Evolutionary conservation across 1,140 invertebrate species (phyloP), one percentile per base, ranked within the genome.

Genomic region (Nixonia krombeini): DNA sequence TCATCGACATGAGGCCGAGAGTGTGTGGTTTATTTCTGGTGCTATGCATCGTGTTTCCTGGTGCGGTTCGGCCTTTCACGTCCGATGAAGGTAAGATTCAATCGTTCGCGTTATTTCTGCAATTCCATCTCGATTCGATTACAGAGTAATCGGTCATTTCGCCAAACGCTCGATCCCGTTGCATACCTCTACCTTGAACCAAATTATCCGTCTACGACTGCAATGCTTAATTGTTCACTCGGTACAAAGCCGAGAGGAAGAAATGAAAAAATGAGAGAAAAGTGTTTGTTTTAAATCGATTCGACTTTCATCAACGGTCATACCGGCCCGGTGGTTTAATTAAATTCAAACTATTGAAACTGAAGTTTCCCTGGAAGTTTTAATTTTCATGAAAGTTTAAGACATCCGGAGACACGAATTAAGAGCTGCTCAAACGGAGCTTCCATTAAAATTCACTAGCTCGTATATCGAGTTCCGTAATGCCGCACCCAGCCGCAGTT

Each of bases 1-100:
- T 64, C 49, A 47, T 72, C 78, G 80, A 82, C 76, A 83, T 84
- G 82, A 83, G 77, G 77, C 78, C 72, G 73, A 79, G 82, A 80
- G 76, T 76, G 75, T 81, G 77, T 65, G 74, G 70, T 66, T 70
- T 82, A 65, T 73, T 81, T 62, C 63, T 83, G 70, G 56, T 75
- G 44, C 76, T 81, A 59, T 81, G 72, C 72, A 68, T 81, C 46
- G 64, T 76, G 44, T 64, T 82, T 61, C 73, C 75, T 21, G 71
- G 67, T 46, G 63, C 74, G 58, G 79, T 78, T 21, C 76, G 74
- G 45, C 74, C 81, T 61, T 84, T 80, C 74, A 73, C 80, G 44
- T 82, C 81, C 57, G 78, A 79, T 71, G 81, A 84, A 81, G 82
- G 82, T 84, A 70, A 81, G 76, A 65, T 8, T 35, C 7, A 16